phyloP scores from a whole-genome alignment of 35 echinoderm and acorn worm species.

The Acanthaster planci region DNA sequence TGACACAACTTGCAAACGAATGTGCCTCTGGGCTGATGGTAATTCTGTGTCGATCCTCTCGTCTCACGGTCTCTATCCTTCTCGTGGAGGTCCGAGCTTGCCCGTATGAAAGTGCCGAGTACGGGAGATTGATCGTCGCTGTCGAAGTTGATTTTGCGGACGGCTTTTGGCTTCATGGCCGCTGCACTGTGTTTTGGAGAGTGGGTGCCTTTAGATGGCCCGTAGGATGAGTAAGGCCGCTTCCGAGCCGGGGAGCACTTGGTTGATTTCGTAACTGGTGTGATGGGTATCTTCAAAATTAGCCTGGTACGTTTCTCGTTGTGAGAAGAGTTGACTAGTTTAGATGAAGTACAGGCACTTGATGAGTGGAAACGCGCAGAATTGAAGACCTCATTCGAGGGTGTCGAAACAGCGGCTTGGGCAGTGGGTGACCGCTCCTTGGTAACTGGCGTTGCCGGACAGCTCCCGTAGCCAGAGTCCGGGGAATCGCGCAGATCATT shows the following conservation, averaged over 20 bases:
- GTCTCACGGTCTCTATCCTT: neutral
- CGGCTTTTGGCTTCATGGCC: conserved; percentile 80
- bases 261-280: conserved; percentile 21
- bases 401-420: neutral
- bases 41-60: neutral
- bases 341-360: neutral
- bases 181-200: conserved; percentile 3
- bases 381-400: too few relatives aligned
- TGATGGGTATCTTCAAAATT: conserved; percentile 35
- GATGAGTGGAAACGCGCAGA: neutral
- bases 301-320: neutral
- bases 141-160: conserved; percentile 76
- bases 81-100: conserved; percentile 35
- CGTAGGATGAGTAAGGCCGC: neutral
- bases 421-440: too few relatives aligned
- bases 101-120: conserved; percentile 86
- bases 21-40: conserved; percentile 51
- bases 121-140: conserved; percentile 85
- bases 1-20: conserved; percentile 88
- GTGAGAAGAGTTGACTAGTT: neutral
- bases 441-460: conserved; percentile 39
- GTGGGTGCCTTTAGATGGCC: conserved; percentile 19
- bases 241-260: conserved; percentile 12
- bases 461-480: conserved; percentile 84
- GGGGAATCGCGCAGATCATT: conserved; percentile 68